These are phyloP conservation scores for Apamea anceps DNA, from an alignment of 2,888 invertebrate genomes.

Conservation along the genomic window DNA sequence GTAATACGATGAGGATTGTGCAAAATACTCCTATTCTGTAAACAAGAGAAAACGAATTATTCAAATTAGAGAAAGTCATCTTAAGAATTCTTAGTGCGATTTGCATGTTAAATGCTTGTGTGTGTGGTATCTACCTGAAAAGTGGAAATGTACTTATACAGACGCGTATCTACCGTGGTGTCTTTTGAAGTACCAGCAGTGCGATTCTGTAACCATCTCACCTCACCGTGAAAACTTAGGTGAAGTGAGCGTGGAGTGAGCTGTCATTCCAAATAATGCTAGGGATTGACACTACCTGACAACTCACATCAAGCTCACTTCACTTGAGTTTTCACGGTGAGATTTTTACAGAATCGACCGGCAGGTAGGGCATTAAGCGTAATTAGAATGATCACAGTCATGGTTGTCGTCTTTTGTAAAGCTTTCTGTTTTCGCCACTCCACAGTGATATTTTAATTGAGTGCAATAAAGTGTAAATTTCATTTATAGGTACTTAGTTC, in stretches of 20 bases:
- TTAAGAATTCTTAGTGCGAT: slow-evolving; percentile 37
- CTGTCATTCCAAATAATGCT: too few species aligned
- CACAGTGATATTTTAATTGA: background rate
- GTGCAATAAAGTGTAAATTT: background rate
- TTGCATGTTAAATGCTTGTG: slow-evolving; percentile 30
- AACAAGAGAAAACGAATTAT: slow-evolving; percentile 57
- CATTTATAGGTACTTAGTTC: background rate
- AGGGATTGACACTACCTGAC: too few species aligned
- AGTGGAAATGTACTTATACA: background rate
- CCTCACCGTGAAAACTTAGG: too few species aligned
- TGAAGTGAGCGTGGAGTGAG: too few species aligned
- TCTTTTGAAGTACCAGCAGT: background rate
- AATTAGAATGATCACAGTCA: background rate
- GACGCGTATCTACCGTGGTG: too few species aligned
- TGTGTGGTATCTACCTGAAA: slow-evolving; percentile 23
- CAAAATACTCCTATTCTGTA: slow-evolving; percentile 81
- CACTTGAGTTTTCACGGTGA: too few species aligned
- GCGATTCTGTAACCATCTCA: too few species aligned
- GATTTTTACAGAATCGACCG: too few species aligned
- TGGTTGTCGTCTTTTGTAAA: background rate
- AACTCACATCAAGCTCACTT: too few species aligned
- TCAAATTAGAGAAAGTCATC: slow-evolving; percentile 52
- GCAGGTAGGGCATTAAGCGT: background rate
- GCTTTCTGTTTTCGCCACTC: background rate
- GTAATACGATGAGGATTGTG: slow-evolving; percentile 84